Evolutionary conservation across 2,797 vertebrate species (phyloP), one percentile per base, ranked within the genome.

Genomic region (Rhinella marina): DNA sequence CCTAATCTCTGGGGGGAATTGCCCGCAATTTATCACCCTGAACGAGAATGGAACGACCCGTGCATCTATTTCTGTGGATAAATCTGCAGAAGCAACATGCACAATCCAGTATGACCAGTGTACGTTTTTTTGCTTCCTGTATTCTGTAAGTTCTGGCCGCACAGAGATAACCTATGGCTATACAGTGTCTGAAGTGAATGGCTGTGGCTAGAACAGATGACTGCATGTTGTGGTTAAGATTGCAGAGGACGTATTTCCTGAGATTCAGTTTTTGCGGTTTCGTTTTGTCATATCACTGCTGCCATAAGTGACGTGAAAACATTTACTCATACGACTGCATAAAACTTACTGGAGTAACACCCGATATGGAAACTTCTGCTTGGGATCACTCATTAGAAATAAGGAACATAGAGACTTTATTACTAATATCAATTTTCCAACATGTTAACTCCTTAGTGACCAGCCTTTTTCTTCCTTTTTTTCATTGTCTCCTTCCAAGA

Each of bases 181-280:
- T 85, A 7, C 27, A 29, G 64, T 25, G 62, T 61, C 27, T 86
- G 25, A 41, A 32, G 23, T 48, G 50, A 81, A 80, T 82, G 56
- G 7, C 25, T 73, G 66, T 75, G 79, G 48, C 79, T 81, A 17
- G 61, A 29, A 73, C 85, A 72, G 72, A 81, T 82, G 86, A 23
- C 66, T 73, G 41, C 59, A 76, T 32, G 57, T 21, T 87, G 86
- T 82, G 86, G 77, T 81, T 61, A 41, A 81, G 79, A 87, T 75
- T 75, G 68, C 70, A 75, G 79, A 87, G 82, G 79, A 75, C 57
- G 75, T 54, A 52, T 75, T 87, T 87, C 86, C 86, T 81, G 86
- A 72, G 32, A 87, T 87, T 82, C 57, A 52, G 54, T 76, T 50
- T 72, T 16, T 81, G 56, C 2, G 41, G 79, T 87, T 82, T 56